Evolutionary conservation across 2,888 invertebrate species (phyloP), one percentile per base, ranked within the genome.

Genomic region (Ametastegia equiseti): DNA sequence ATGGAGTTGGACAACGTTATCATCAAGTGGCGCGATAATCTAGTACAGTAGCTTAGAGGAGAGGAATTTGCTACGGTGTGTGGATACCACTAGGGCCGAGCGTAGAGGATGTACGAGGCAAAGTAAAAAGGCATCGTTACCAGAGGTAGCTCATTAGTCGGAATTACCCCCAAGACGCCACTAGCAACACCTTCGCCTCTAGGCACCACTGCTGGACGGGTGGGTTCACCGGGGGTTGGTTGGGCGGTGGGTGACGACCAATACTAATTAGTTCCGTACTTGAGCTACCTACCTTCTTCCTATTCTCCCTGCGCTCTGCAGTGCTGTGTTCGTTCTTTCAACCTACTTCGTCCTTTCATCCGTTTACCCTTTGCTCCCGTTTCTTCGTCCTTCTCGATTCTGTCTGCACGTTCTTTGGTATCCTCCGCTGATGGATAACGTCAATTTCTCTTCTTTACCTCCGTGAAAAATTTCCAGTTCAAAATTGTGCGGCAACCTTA

Each of bases 61-160:
- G 36, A 75, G 78, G 30, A 78, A 60, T 78, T 30, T 36, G 30
- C 54, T 42, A 15, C 27, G 42, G 60, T 42, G 27, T n/a, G 54
- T 45, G 60, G 78, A 33, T 30, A 45, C 36, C 39, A 78, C 78
- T 63, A 27, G 78, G 30, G 60, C 60, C 39, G 23, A 78, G n/a
- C n/a, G n/a, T n/a, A n/a, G n/a, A n/a, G 36, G 57, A 42, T 60
- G 60, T 78, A 45, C 60, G 63, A 60, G 84, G 82, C 83, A 80
- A 81, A 85, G 83, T 85, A 89, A 88, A 89, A 88, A 88, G 86
- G 86, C 87, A 87, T 89, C 89, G 89, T 90, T 90, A 90, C 87
- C 84, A 85, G 88, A 87, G 88, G 78, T 39, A 78, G 87, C 90
- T 90, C 90, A 89, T 90, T 90, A 90, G 89, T 86, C 86, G 85